These are phyloP conservation scores for Macrophya alboannulata DNA, from an alignment of 2,888 invertebrate species.

Conservation along the genomic window DNA sequence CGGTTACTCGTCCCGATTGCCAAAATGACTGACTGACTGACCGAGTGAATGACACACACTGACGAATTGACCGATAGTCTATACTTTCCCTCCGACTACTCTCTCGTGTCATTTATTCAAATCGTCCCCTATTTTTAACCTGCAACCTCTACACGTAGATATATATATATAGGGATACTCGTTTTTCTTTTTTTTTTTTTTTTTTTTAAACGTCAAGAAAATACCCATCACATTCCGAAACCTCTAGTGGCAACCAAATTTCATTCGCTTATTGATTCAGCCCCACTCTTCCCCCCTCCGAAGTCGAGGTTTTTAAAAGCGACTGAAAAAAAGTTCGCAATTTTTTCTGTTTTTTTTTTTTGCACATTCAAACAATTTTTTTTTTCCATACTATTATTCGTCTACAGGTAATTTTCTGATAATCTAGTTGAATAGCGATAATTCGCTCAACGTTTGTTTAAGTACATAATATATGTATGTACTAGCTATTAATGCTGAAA, in stretches of 20 bases:
- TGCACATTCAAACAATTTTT: background rate
- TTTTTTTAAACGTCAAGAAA: constrained; percentile 10
- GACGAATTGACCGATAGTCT: constrained; percentile 9
- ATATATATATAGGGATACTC: background rate
- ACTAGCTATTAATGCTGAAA: background rate
- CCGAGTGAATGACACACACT: constrained; percentile 1
- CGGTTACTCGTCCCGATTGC: background rate
- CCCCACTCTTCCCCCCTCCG: no score
- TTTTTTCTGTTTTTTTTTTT: background rate
- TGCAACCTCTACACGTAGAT: background rate
- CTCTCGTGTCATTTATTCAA: constrained; percentile 17
- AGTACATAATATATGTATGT: background rate
- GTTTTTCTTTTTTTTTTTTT: no score
- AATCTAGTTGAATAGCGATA: background rate
- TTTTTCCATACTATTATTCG: background rate
- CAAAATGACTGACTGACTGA: background rate
- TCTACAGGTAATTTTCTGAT: background rate
- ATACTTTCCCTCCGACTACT: constrained; percentile 15
- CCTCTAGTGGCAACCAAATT: background rate
- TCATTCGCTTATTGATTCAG: constrained; percentile 24
- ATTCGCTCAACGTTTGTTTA: background rate
- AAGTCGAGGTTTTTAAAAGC: background rate
- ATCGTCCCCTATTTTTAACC: constrained; percentile 24
- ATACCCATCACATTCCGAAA: background rate
- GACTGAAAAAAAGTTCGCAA: background rate